Base-by-base conservation (phyloP, 1,140 invertebrate genomes). In the Drosophila jambulina region DNA sequence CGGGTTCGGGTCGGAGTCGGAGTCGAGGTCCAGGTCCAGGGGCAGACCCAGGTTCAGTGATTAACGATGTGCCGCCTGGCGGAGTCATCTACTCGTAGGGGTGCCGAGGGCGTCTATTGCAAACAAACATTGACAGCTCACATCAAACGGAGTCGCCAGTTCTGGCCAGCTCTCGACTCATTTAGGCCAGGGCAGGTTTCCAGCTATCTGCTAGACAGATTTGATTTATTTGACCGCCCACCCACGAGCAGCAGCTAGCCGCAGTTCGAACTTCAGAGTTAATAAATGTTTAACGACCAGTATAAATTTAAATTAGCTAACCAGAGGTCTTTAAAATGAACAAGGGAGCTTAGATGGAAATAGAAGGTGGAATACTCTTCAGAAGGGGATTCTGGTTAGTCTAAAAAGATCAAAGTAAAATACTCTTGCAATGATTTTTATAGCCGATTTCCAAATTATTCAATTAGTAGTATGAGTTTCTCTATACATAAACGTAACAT, bases 171-270 rank as follows among this genome's bases (percentile, higher is more conserved):
- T 45, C 62, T 65, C 13, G 21, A 49, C 48, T 49, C 48, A 49
- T 46, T 60, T 54, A 34, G 71, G 17, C 54, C 42, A 60, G 42
- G 61, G 77, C 53, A 43, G 27, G 67, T 74, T 76, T 74, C 75
- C 81, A 80, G 79, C 58, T 80, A 90, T 84, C 84, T 79, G 49
- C 51, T 45, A 49, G 67, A 58, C 75, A 90, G 85, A 90, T 90
- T 85, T 88, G 84, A 88, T 88, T 88, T 90, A 88, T 88, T 54
- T 51, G 74, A 17, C 60, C 25, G 76, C 77, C 84, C 84, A 88
- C 82, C 75, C 82, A 85, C 82, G 83, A 69, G 19, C 49, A 63
- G 53, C 48, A 36, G 51, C 56, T 25, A 77, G 56, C 84, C 45
- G 59, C 79, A 54, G 65, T 56, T 70, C 43, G 38, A 65, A 49